A percentile compares a stretch with the other conserved stretches of the same genome.
Evolutionary conservation across 2,113 vertebrate species (phyloP).

Genomic region (Capricornis sumatraensis): DNA sequence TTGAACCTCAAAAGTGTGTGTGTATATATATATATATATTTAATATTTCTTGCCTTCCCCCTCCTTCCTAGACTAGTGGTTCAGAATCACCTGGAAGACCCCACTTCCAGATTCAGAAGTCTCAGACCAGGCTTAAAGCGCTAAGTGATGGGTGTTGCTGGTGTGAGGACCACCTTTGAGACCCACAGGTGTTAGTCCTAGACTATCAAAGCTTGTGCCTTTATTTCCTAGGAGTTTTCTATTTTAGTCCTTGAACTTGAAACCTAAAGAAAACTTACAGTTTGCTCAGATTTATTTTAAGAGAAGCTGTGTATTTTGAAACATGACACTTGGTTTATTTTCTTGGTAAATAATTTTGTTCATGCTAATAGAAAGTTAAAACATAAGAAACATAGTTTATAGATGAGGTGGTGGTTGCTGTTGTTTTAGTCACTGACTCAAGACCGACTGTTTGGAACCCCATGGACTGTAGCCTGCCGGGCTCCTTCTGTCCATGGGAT

Average conservation of each 20-base stretch:
- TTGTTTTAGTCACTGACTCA: neutral
- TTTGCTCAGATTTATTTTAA: neutral
- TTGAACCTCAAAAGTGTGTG: neutral
- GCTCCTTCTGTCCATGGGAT: neutral
- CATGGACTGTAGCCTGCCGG: neutral
- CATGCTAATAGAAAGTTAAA: neutral
- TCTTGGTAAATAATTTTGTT: constrained; percentile 6
- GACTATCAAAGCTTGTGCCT: neutral
- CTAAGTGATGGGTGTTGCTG: neutral
- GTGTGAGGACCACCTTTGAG: neutral
- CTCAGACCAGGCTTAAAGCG: neutral
- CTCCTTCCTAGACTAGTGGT: neutral
- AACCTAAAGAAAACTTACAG: neutral
- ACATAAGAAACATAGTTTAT: neutral
- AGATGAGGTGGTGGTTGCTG: neutral
- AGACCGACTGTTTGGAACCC: neutral
- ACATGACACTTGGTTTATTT: neutral
- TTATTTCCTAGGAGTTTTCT: neutral
- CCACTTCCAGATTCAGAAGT: neutral
- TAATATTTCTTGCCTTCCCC: neutral
- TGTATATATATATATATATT: neutral
- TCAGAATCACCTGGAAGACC: neutral
- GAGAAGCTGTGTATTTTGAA: neutral
- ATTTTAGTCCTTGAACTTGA: neutral
- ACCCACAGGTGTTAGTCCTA: neutral